Evolutionary conservation across 2,113 vertebrate species (phyloP).

Genomic region (Elachura formosa): DNA sequence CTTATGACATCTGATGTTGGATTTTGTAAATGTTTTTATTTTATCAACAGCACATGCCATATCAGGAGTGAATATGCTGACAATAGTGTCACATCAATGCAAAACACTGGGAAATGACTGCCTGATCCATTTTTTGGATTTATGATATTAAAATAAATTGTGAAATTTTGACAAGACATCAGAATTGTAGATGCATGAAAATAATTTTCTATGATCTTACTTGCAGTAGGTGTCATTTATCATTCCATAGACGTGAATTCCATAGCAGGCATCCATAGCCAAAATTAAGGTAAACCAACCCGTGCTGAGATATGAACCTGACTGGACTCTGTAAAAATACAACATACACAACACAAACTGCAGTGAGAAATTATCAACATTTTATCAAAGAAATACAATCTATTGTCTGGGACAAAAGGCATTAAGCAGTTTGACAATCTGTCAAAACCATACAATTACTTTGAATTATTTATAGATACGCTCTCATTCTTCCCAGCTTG

Average conservation of each 20-base stretch:
- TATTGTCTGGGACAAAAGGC: slow-evolving; percentile 68
- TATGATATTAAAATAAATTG: slow-evolving; percentile 69
- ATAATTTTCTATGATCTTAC: slow-evolving; percentile 82
- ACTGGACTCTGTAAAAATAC: slow-evolving; percentile 86
- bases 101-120: slow-evolving; percentile 47
- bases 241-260: slow-evolving; percentile 97
- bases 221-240: slow-evolving; percentile 99
- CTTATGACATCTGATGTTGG: slow-evolving; percentile 38
- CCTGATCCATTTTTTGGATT: slow-evolving; percentile 61
- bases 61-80: slow-evolving; percentile 44
- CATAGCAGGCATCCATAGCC: slow-evolving; percentile 97
- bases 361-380: slow-evolving; percentile 58
- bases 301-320: slow-evolving; percentile 96
- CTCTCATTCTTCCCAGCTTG: slow-evolving; percentile 34
- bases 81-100: slow-evolving; percentile 59
- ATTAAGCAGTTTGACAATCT: slow-evolving; percentile 73
- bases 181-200: slow-evolving; percentile 66
- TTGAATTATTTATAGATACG: slow-evolving; percentile 80
- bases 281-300: slow-evolving; percentile 99
- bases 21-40: slow-evolving; percentile 61
- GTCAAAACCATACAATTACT: slow-evolving; percentile 74
- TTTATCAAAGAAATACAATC: slow-evolving; percentile 66
- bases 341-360: slow-evolving; percentile 62
- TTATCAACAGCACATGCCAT: slow-evolving; percentile 51
- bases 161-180: slow-evolving; percentile 73